These are phyloP conservation scores for Heliconius melpomene DNA, from an alignment of 1,140 invertebrate species.

Conservation along the genomic window DNA sequence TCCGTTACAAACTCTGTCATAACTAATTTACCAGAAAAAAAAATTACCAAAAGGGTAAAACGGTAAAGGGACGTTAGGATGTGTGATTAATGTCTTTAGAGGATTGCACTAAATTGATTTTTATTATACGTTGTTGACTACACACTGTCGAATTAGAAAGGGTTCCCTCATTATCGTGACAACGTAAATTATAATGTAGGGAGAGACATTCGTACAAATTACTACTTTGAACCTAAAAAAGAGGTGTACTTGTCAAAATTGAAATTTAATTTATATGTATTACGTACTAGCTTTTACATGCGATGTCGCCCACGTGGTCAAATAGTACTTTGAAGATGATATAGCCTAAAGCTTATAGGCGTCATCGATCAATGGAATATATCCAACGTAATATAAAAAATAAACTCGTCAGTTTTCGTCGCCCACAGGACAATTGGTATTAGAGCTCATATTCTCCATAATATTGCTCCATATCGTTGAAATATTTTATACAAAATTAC, in stretches of 20 bases:
- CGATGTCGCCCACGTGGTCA: no score
- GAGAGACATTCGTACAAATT: neutral
- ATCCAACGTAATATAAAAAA: no score
- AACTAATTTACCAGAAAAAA: slow-evolving; percentile 20
- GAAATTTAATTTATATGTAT: neutral
- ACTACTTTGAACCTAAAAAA: neutral
- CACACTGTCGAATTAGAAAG: slow-evolving; percentile 39
- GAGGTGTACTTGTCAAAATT: neutral
- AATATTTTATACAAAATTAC: no score
- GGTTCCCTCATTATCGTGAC: slow-evolving; percentile 46
- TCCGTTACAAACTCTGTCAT: slow-evolving; percentile 19
- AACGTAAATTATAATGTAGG: slow-evolving; percentile 35
- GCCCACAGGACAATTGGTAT: no score
- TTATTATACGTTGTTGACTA: slow-evolving; percentile 57
- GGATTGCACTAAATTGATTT: slow-evolving; percentile 65
- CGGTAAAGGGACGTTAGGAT: slow-evolving; percentile 45
- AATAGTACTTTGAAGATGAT: no score
- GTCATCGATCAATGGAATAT: no score
- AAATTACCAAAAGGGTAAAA: slow-evolving; percentile 42
- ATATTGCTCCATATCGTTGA: no score
- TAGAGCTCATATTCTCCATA: no score
- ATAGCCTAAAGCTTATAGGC: no score
- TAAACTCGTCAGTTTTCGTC: no score
- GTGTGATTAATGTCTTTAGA: slow-evolving; percentile 57
- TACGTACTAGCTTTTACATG: neutral